A percentile compares a stretch with the other conserved stretches of the same genome.
Conservation (phyloP, 2,113 vertebrate species). For the Lates calcarifer region DNA sequence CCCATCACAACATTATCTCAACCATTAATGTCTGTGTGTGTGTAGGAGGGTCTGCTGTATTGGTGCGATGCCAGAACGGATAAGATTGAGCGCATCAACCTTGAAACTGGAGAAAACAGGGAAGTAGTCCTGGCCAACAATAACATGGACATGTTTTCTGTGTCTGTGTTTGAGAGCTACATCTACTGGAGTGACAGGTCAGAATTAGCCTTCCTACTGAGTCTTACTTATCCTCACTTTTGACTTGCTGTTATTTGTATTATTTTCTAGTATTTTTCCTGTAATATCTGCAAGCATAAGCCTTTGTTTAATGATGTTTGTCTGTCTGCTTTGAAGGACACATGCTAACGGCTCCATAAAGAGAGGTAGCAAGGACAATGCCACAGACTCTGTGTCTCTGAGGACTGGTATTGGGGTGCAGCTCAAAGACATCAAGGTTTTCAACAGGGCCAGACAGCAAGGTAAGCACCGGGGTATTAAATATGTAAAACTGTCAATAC, state of each 20-base stretch:
- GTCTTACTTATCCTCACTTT: background rate
- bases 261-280: background rate
- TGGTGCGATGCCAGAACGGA: conserved; percentile 98
- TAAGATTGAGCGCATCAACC: conserved; percentile 95
- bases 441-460: conserved; percentile 94
- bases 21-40: background rate
- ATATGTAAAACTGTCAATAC: background rate
- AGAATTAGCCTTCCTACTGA: conserved; percentile 6
- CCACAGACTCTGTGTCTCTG: conserved; percentile 93
- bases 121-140: conserved; percentile 95
- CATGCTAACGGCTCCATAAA: conserved; percentile 98
- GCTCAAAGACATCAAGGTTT: conserved; percentile 99
- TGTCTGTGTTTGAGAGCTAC: conserved; percentile 96
- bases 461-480: conserved; percentile 76
- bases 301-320: background rate
- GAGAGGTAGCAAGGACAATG: conserved; percentile 94
- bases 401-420: conserved; percentile 95
- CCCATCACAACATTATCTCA: background rate
- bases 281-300: background rate
- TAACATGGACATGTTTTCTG: conserved; percentile 99
- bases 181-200: conserved; percentile 99
- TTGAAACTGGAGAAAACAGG: conserved; percentile 94
- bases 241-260: background rate
- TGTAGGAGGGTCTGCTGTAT: conserved; percentile 93
- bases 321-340: conserved; percentile 84